Conservation (phyloP, 2,888 invertebrate species). For the Drosophila kanekoi region DNA sequence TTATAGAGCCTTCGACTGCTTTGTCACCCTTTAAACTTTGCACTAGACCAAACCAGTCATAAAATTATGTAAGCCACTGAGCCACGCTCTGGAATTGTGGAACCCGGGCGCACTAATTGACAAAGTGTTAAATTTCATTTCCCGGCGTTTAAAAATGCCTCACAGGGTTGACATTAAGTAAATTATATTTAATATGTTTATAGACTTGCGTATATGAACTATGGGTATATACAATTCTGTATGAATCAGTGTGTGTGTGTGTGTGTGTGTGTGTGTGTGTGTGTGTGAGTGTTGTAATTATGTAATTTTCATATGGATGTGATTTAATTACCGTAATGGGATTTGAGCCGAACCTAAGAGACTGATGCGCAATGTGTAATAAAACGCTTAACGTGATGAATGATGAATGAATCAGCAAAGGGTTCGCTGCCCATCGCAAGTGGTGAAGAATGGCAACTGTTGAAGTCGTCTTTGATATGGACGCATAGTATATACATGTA, state of each 20-base stretch:
- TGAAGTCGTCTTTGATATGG: constrained; percentile 1
- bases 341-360: constrained; percentile 72
- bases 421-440: constrained; percentile 51
- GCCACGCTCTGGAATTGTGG: constrained; percentile 2
- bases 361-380: constrained; percentile 73
- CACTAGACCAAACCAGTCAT: constrained; percentile 38
- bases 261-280: constrained; percentile 28
- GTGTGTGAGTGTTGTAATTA: constrained; percentile 73
- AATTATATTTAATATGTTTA: constrained; percentile 85
- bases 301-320: constrained; percentile 84
- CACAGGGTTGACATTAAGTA: constrained; percentile 80
- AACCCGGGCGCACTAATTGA: constrained; percentile 71
- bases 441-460: neutral
- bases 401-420: constrained; percentile 79
- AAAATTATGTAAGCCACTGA: constrained; percentile 30
- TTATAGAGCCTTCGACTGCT: constrained; percentile 24
- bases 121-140: constrained; percentile 81
- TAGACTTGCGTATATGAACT: constrained; percentile 74
- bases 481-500: too few relatives aligned
- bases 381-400: constrained; percentile 84
- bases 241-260: constrained; percentile 22
- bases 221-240: constrained; percentile 33
- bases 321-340: constrained; percentile 85
- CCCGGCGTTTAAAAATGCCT: constrained; percentile 57
- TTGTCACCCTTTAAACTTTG: constrained; percentile 72